Conservation (phyloP, 2,797 vertebrate genomes). For the Serranus cabrilla region DNA sequence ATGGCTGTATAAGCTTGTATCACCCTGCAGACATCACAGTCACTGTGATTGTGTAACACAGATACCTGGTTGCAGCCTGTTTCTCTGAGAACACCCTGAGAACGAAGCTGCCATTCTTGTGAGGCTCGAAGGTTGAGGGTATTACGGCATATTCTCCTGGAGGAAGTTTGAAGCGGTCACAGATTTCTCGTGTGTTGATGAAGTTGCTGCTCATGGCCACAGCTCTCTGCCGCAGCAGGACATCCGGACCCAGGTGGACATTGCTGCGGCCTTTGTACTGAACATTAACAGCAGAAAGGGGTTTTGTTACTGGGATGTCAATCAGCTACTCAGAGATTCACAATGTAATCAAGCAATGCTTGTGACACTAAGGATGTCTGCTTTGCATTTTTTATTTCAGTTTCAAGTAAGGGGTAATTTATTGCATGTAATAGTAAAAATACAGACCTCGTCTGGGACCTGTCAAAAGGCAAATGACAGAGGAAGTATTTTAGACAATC, state of each 20-base stretch:
- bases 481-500: slow-evolving; percentile 12
- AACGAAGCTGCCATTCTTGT: slow-evolving; percentile 81
- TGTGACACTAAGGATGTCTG: accelerated
- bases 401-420: not conserved
- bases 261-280: slow-evolving; percentile 86
- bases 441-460: slow-evolving; percentile 88
- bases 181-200: slow-evolving; percentile 82
- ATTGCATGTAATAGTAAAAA: not conserved
- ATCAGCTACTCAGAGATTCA: not conserved
- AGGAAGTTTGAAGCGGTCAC: slow-evolving; percentile 82
- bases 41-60: not conserved
- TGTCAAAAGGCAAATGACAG: slow-evolving; percentile 61
- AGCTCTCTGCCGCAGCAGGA: slow-evolving; percentile 77
- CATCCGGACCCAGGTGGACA: slow-evolving; percentile 86
- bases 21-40: not conserved
- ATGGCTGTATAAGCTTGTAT: slow-evolving; percentile 3
- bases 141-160: slow-evolving; percentile 85
- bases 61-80: slow-evolving; percentile 75
- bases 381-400: not conserved
- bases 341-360: not conserved
- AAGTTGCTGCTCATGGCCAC: slow-evolving; percentile 79
- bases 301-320: not conserved
- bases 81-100: slow-evolving; percentile 87
- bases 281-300: slow-evolving; percentile 1
- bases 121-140: slow-evolving; percentile 84